Base-by-base conservation (phyloP, 2,797 vertebrate species). In the Microctenopoma stevenorrisi region DNA sequence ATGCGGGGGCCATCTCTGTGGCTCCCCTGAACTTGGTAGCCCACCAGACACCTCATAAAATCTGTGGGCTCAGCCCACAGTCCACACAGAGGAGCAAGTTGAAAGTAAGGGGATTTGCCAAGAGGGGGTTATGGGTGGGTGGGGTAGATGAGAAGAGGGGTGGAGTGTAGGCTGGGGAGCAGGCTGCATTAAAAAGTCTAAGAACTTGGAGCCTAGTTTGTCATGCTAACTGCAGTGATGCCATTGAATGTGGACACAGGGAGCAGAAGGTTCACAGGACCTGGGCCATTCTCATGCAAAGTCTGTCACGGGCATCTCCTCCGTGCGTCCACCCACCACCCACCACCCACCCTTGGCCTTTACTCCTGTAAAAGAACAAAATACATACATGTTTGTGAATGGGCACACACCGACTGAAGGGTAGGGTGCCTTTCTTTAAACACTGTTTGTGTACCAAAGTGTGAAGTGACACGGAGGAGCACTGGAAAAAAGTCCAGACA, bases 211-310 rank as follows among this genome's bases (percentile, higher is more conserved):
- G 83, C 80, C 81, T 76, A 93, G 92, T 93, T 93, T 93, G 92
- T 94, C 92, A 93, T 91, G 92, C 89, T 93, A 92, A 93, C 91
- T 86, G 89, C 88, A 78, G 81, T 64, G 68, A 75, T 79, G 84
- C 89, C 85, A 90, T 93, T 94, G 90, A 94, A 88, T 87, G 77
- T 82, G 85, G 86, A 91, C 86, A 63, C 78, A 90, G 89, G 80
- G 95, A 94, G 95, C 94, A 95, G 93, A 93, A 90, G 92, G 94
- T 95, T 96, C 95, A 94, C 95, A 96, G 94, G 95, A 95, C 93
- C 95, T 89, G 81, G 50, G 74, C 90, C 87, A 91, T 96, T 96
- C 93, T 95, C 90, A 95, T 95, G 95, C 93, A 94, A 95, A 95
- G 91, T 89, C 91, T 82, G 82, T 68, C 78, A 64, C 88, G 64